phyloP scores from a whole-genome alignment of 2,888 invertebrate genomes.

The Xestia rhomboidea region DNA sequence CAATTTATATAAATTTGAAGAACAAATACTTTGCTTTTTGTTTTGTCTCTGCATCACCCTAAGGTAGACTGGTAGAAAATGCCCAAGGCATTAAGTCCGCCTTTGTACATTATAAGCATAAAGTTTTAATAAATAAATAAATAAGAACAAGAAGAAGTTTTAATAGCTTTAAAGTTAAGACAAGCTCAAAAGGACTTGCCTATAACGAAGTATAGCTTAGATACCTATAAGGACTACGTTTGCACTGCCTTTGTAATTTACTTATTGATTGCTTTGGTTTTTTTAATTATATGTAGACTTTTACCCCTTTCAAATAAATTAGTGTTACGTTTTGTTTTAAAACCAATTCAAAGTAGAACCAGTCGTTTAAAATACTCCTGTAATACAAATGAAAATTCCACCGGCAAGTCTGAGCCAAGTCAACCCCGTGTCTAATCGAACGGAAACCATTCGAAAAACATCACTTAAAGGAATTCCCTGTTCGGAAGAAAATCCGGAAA shows the following conservation, averaged over 20 bases:
- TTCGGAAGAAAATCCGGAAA: slow-evolving; percentile 76
- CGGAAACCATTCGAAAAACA: slow-evolving; percentile 83
- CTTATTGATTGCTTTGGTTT: neutral
- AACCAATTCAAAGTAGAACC: neutral
- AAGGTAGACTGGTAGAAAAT: no score
- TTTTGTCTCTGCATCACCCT: no score
- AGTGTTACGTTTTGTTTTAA: neutral
- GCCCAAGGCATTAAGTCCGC: no score
- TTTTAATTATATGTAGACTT: neutral
- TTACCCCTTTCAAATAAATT: neutral
- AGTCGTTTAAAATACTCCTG: neutral
- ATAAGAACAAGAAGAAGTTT: no score
- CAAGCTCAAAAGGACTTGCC: no score
- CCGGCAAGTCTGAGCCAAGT: slow-evolving; percentile 48
- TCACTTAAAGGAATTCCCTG: slow-evolving; percentile 81
- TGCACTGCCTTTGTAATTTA: neutral
- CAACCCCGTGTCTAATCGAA: slow-evolving; percentile 77
- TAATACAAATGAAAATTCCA: neutral
- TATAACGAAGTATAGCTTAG: no score
- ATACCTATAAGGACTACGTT: neutral
- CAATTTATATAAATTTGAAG: no score
- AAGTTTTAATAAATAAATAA: no score
- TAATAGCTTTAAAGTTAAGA: no score
- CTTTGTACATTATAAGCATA: no score
- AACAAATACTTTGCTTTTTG: no score